Evolutionary conservation across 2,888 invertebrate species (phyloP), one percentile per base, ranked within the genome.

Genomic region (Stenoptilia bipunctidactyla): DNA sequence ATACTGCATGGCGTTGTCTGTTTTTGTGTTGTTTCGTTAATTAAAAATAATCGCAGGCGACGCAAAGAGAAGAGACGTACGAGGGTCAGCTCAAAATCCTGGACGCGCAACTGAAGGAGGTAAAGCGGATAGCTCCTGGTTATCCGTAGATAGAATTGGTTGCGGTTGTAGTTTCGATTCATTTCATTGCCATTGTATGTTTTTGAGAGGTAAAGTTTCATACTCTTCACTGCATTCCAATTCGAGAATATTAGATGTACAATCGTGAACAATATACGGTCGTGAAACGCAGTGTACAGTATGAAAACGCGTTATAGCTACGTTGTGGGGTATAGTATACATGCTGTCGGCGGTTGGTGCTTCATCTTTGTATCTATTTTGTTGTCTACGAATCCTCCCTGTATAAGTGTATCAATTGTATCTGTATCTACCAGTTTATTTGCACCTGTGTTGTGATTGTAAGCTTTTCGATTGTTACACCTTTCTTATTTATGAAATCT

Each of bases 21-120:
- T 72, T 66, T 73, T 63, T 66, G 73, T 65, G 76, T 62, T 71
- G 65, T 64, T 70, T 71, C 66, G 72, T 76, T 77, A 80, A 82
- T 65, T 66, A 67, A 66, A 60, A 65, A 77, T 76, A 72, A 74
- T 74, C 74, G 69, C 87, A 97, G 96, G 96, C 97, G 65, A 94
- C 96, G 69, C 92, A 95, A 86, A 93, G 96, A 84, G 97, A 97
- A 87, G 97, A 97, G 85, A 90, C 92, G 58, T 95, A 92, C 87
- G 93, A 94, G 77, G 90, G 90, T 75, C 94, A 94, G 86, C 92
- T 96, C 70, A 94, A 95, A 88, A 87, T 91, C 67, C 88, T 96
- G 86, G 92, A 92, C 83, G 90, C 90, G 80, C 91, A 93, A 83
- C 89, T 97, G 62, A 93, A 92, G 90, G 96, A 97, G 96, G 96